Evolutionary conservation across 2,113 vertebrate species (phyloP).

Genomic region (Phalacrocorax pelagicus): DNA sequence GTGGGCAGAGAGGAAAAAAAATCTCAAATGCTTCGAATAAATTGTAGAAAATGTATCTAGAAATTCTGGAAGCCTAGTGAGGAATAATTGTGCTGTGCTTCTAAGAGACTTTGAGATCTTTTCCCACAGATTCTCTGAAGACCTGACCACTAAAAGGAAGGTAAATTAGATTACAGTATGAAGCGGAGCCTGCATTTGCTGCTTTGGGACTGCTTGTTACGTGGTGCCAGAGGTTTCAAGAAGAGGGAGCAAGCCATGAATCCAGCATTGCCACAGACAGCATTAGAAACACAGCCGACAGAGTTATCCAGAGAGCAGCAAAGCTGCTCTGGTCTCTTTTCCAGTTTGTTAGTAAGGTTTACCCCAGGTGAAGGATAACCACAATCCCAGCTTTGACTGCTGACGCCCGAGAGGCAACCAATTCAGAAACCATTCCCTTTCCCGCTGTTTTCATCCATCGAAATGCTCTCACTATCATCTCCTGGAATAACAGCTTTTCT

Average conservation of each 20-base stretch:
- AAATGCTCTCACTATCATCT: not conserved
- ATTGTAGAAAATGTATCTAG: not conserved
- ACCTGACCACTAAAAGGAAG: not conserved
- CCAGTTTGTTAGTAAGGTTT: not conserved
- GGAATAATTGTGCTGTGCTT: not conserved
- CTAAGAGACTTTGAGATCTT: not conserved
- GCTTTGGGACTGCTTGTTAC: not conserved
- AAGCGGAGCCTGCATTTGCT: not conserved
- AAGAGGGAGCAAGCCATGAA: not conserved
- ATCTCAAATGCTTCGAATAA: not conserved
- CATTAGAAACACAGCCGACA: not conserved
- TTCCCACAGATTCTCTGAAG: not conserved
- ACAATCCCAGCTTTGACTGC: not conserved
- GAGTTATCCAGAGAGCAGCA: not conserved
- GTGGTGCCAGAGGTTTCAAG: not conserved
- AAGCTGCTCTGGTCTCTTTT: not conserved
- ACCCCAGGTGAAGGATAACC: not conserved
- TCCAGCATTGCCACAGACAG: not conserved
- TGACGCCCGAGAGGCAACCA: not conserved
- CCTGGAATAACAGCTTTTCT: not conserved
- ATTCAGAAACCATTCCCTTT: not conserved
- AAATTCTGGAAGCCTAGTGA: not conserved
- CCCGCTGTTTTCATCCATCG: not conserved
- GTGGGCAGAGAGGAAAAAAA: not conserved
- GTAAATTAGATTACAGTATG: conserved; percentile 1